Evolutionary conservation across 2,113 vertebrate genomes (phyloP).

Genomic region (Nycticryphes semicollaris): DNA sequence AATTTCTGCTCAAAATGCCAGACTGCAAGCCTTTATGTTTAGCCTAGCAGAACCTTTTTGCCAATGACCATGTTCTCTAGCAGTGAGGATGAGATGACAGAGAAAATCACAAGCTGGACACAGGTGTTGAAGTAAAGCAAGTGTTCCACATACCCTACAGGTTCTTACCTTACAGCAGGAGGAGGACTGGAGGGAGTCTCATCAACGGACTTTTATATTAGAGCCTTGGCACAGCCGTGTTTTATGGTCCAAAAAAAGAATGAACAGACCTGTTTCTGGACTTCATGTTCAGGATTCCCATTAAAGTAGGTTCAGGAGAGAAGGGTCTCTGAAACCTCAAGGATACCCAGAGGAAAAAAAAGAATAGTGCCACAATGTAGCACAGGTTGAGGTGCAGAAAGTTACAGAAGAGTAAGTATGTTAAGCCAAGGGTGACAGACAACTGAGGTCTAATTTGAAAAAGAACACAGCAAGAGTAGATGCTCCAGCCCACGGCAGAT

Average conservation of each 20-base stretch:
- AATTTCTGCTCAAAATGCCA: not conserved
- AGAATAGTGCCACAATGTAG: not conserved
- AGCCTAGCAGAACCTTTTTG: not conserved
- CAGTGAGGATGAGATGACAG: not conserved
- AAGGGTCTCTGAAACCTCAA: not conserved
- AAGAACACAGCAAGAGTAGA: not conserved
- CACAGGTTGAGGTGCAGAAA: not conserved
- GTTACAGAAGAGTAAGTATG: not conserved
- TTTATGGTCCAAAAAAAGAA: not conserved
- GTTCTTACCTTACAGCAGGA: not conserved
- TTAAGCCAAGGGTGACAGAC: not conserved
- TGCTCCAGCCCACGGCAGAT: not conserved
- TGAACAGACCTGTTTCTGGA: not conserved
- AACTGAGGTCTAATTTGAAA: not conserved
- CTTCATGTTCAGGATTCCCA: not conserved
- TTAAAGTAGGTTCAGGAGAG: not conserved
- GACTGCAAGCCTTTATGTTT: not conserved
- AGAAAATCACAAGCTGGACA: not conserved
- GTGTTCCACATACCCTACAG: not conserved
- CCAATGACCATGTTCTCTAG: not conserved
- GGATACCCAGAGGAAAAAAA: not conserved
- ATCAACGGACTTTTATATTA: not conserved
- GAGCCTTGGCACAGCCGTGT: not conserved
- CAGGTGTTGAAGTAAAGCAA: not conserved
- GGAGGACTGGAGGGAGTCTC: not conserved